Base-by-base conservation (phyloP, 2,797 vertebrate genomes). In the Macropodus opercularis region DNA sequence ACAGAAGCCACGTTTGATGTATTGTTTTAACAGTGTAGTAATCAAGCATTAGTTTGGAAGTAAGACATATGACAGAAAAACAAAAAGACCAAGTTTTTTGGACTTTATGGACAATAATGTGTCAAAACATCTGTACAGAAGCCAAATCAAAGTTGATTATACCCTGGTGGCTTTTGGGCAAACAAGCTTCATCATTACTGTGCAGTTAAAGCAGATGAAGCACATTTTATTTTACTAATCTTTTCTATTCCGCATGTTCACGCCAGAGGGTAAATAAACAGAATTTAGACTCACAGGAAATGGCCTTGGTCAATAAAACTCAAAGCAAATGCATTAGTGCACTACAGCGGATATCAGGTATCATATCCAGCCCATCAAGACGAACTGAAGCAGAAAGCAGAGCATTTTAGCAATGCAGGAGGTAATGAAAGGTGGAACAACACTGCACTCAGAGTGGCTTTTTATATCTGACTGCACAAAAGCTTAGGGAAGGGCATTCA, bases 261-360 rank as follows among this genome's bases (percentile, higher is more conserved):
- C 14, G n/a, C 14, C 43, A 29, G 18, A 49, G 21, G 18, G 34
- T 65, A 49, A 63, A 79, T 69, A 69, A 75, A 58, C 3, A 12
- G 11, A 12, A 32, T 83, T 61, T 66, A 49, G 42, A 42, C 35
- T 27, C 48, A 34, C 77, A 88, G 85, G 84, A 89, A 84, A 85
- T 77, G 59, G 60, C 48, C 17, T 35, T 29, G 67, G 50, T 85
- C 87, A 72, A 89, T 88, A 85, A 75, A 77, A 61, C 35, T 63
- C 56, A 75, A 35, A 64, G 72, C 13, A 50, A 69, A 78, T 62
- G 78, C 85, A 87, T 88, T 87, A 85, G 79, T 51, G 53, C 41
- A 54, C 36, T 76, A 34, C 53, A 69, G 59, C 19, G 23, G 47
- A 72, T 83, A 88, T 88, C 85, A 81, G 62, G 69, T 88, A 68